Percentiles rank a stretch among this genome's conserved stretches.
These are phyloP conservation scores for Eilema caniola DNA, from an alignment of 2,888 invertebrate species.

Conservation along the genomic window DNA sequence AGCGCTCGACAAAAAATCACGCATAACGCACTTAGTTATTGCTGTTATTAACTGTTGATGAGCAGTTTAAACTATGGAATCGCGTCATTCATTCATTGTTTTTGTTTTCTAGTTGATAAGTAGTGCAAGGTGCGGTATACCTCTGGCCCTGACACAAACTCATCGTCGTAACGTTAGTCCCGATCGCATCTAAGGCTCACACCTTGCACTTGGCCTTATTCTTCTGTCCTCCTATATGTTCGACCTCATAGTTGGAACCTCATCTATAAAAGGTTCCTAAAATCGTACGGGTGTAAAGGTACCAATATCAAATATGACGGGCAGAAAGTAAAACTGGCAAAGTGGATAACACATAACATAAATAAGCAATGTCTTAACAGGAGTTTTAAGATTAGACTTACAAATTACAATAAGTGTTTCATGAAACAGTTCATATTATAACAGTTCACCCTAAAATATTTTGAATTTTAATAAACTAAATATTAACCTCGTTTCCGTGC, in stretches of 20 bases:
- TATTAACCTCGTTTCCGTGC: constrained; percentile 18
- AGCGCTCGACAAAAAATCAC: constrained; percentile 55
- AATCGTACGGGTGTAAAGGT: too few relatives aligned
- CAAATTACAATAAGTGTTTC: constrained; percentile 2
- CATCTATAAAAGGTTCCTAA: too few relatives aligned
- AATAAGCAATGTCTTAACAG: background rate
- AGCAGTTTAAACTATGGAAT: constrained; percentile 9
- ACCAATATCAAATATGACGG: background rate
- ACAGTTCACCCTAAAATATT: constrained; percentile 7
- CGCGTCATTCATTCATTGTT: background rate
- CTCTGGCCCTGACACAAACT: background rate
- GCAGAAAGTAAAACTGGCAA: background rate
- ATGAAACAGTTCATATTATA: constrained; percentile 2
- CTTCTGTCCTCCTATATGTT: background rate
- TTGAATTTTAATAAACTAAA: constrained; percentile 7
- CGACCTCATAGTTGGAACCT: background rate
- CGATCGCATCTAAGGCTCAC: background rate
- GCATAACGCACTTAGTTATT: constrained; percentile 37
- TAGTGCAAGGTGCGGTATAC: too few relatives aligned
- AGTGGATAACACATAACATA: background rate
- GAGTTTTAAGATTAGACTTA: background rate
- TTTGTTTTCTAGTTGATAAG: background rate
- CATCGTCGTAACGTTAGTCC: background rate
- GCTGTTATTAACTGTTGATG: constrained; percentile 45
- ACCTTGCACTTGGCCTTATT: background rate